A percentile compares a stretch with the other conserved stretches of the same genome.
These are phyloP conservation scores for Anastrepha obliqua DNA, from an alignment of 1,140 invertebrate species.

Conservation along the genomic window DNA sequence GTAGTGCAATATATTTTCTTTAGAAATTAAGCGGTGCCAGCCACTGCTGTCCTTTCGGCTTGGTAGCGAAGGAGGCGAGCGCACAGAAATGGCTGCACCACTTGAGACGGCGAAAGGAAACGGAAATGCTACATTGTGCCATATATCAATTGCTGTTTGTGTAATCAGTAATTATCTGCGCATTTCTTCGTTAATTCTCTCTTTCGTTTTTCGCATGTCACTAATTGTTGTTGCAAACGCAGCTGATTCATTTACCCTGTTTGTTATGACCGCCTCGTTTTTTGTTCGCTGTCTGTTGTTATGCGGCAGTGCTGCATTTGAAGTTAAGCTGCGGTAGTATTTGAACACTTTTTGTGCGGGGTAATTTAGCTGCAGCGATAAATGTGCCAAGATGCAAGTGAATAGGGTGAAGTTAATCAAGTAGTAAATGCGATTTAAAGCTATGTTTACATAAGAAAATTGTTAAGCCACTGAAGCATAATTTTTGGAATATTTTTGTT, in stretches of 20 bases:
- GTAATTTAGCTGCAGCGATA: too few species aligned
- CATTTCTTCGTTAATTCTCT: constrained; percentile 45
- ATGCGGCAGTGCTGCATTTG: neutral
- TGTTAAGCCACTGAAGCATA: too few species aligned
- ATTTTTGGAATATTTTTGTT: too few species aligned
- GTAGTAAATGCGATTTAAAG: too few species aligned
- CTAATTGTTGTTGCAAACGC: constrained; percentile 24
- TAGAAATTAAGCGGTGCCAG: constrained; percentile 37
- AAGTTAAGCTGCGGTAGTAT: neutral
- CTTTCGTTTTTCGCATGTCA: neutral
- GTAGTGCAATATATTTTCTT: constrained; percentile 12
- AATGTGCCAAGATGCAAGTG: too few species aligned
- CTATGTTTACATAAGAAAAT: too few species aligned
- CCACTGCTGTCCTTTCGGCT: neutral
- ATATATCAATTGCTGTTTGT: constrained; percentile 52
- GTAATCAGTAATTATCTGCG: constrained; percentile 49
- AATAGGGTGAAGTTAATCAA: too few species aligned
- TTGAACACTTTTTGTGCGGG: neutral
- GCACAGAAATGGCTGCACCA: neutral
- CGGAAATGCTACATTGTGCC: constrained; percentile 22
- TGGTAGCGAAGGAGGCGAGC: neutral
- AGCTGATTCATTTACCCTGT: constrained; percentile 10
- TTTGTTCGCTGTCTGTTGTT: neutral
- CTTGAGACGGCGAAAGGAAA: neutral
- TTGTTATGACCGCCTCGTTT: neutral